A percentile compares a stretch with the other conserved stretches of the same genome.
Evolutionary conservation across 2,888 invertebrate species (phyloP).

Genomic region (Proisotoma minuta): DNA sequence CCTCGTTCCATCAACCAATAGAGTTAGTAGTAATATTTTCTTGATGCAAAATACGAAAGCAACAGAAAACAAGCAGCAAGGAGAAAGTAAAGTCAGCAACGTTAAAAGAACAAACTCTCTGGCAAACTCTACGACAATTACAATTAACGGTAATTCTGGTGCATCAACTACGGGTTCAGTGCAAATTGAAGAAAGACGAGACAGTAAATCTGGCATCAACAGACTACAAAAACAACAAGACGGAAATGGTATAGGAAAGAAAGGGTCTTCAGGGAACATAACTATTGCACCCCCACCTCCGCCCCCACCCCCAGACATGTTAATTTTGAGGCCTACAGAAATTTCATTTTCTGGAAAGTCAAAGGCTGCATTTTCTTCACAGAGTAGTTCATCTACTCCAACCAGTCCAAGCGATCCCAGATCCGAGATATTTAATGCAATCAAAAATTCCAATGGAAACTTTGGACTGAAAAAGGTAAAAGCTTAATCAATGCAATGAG

Average conservation of each 20-base stretch:
- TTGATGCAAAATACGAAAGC: conserved; percentile 26
- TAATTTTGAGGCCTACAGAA: not conserved
- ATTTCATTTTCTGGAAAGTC: conserved; percentile 9
- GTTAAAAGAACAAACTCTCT: not conserved
- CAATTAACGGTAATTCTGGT: not conserved
- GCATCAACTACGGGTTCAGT: not conserved
- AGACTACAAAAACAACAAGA: not conserved
- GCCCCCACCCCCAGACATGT: conserved; percentile 26
- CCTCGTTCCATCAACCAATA: too few species aligned
- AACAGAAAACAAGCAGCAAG: too few species aligned
- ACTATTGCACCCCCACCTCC: conserved; percentile 41
- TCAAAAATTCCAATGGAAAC: conserved; percentile 62
- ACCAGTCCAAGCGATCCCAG: conserved; percentile 56
- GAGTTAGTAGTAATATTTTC: conserved; percentile 25
- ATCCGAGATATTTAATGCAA: conserved; percentile 65
- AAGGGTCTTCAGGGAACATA: not conserved
- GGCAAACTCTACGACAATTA: not conserved
- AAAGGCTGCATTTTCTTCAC: conserved; percentile 11
- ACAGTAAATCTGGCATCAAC: not conserved
- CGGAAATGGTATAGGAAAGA: not conserved
- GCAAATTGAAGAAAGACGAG: not conserved
- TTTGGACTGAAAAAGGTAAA: conserved; percentile 46
- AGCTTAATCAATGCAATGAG: too few species aligned
- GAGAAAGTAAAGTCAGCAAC: too few species aligned
- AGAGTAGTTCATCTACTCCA: conserved; percentile 23